phyloP scores from a whole-genome alignment of 2,888 invertebrate species.

The Syrphus vitripennis region DNA sequence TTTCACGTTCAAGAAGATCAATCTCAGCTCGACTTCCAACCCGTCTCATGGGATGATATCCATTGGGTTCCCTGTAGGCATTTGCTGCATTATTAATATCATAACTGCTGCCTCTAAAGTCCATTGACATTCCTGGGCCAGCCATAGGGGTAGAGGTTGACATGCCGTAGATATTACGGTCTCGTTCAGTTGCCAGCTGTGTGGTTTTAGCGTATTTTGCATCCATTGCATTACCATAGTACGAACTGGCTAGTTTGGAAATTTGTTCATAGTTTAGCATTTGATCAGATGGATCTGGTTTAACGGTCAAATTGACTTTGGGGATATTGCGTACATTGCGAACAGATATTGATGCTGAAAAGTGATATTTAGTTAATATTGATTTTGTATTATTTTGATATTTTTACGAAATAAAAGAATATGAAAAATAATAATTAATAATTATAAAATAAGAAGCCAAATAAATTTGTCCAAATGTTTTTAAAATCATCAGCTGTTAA shows the following conservation, averaged over 20 bases:
- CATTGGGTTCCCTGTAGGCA: conserved; percentile 63
- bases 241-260: conserved; percentile 78
- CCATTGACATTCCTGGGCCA: conserved; percentile 37
- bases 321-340: conserved; percentile 80
- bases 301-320: conserved; percentile 80
- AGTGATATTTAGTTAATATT: conserved; percentile 48
- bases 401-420: background rate
- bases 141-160: conserved; percentile 59
- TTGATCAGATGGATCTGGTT: conserved; percentile 80
- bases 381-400: background rate
- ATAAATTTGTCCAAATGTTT: background rate
- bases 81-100: conserved; percentile 67
- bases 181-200: conserved; percentile 73
- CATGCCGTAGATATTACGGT: conserved; percentile 48
- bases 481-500: background rate
- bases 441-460: no score
- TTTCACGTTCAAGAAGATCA: conserved; percentile 80
- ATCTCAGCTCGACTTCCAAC: conserved; percentile 80
- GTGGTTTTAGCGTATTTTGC: conserved; percentile 80
- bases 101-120: conserved; percentile 58
- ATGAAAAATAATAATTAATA: background rate
- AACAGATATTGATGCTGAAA: conserved; percentile 88
- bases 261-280: conserved; percentile 77
- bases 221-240: conserved; percentile 77
- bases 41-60: conserved; percentile 77